Conservation (phyloP, 2,113 vertebrate genomes). For the Eurypyga helias region DNA sequence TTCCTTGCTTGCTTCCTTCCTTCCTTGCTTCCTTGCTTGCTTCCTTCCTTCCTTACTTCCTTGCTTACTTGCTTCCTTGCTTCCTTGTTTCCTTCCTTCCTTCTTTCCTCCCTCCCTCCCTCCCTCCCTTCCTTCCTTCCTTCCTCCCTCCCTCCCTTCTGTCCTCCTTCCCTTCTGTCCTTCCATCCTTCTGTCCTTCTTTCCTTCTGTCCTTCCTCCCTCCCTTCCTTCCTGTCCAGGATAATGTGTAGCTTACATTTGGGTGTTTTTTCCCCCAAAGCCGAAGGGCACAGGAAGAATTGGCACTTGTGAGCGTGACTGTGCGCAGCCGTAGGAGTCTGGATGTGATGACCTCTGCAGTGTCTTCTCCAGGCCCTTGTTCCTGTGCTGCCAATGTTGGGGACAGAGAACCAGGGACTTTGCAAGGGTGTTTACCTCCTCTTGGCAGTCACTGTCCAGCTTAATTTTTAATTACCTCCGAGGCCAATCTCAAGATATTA, state of each 20-base stretch:
- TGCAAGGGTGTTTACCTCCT: neutral
- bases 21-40: no score
- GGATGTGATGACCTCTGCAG: neutral
- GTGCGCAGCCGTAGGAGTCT: accelerated
- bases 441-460: neutral
- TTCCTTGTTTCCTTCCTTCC: no score
- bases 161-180: no score
- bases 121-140: no score
- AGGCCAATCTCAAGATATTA: neutral
- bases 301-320: neutral
- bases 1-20: no score
- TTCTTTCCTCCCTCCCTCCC: neutral
- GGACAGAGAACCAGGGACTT: neutral
- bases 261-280: neutral
- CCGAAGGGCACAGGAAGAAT: neutral
- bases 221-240: neutral
- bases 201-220: no score
- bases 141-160: accelerated
- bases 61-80: no score
- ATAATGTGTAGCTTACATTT: neutral
- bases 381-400: neutral
- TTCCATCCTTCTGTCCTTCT: no score
- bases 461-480: slow-evolving; percentile 12
- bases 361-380: neutral
- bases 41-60: no score